These are phyloP conservation scores for Xestia ashworthii DNA, from an alignment of 2,888 invertebrate species.

Conservation along the genomic window DNA sequence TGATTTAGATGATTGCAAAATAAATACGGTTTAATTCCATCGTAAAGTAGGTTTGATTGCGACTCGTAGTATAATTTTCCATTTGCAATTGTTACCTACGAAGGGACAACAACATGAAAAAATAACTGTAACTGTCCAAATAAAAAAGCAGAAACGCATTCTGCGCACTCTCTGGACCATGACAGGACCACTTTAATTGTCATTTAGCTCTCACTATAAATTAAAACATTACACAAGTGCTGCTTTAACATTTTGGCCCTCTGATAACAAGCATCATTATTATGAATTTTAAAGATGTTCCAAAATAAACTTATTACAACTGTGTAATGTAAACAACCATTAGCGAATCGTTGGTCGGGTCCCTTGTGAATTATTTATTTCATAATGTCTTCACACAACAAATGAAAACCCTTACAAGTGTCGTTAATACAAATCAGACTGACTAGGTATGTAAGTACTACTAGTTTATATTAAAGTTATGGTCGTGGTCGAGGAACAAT, in stretches of 20 bases:
- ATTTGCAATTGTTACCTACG: constrained; percentile 10
- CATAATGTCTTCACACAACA: constrained; percentile 4
- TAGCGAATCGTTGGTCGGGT: constrained; percentile 10
- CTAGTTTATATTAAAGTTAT: constrained; percentile 37
- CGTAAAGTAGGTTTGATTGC: constrained; percentile 15
- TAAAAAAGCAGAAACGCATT: constrained; percentile 38
- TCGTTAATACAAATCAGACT: constrained; percentile 21
- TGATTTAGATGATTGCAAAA: constrained; percentile 41
- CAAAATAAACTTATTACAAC: not conserved
- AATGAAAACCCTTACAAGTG: constrained; percentile 3
- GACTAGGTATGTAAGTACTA: constrained; percentile 15
- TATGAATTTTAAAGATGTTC: constrained; percentile 16
- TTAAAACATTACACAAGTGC: constrained; percentile 12
- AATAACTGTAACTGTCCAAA: constrained; percentile 30
- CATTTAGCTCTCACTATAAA: constrained; percentile 27
- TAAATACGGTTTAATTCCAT: constrained; percentile 37
- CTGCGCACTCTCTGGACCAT: constrained; percentile 41
- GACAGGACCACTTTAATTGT: constrained; percentile 35
- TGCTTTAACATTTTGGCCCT: constrained; percentile 14
- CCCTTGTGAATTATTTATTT: constrained; percentile 22
- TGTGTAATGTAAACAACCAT: constrained; percentile 9
- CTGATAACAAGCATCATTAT: not conserved
- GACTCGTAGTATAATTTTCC: constrained; percentile 27
- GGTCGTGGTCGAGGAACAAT: constrained; percentile 45
- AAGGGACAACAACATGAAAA: constrained; percentile 1